Conservation (phyloP, 2,113 vertebrate genomes). For the Ictalurus punctatus region DNA sequence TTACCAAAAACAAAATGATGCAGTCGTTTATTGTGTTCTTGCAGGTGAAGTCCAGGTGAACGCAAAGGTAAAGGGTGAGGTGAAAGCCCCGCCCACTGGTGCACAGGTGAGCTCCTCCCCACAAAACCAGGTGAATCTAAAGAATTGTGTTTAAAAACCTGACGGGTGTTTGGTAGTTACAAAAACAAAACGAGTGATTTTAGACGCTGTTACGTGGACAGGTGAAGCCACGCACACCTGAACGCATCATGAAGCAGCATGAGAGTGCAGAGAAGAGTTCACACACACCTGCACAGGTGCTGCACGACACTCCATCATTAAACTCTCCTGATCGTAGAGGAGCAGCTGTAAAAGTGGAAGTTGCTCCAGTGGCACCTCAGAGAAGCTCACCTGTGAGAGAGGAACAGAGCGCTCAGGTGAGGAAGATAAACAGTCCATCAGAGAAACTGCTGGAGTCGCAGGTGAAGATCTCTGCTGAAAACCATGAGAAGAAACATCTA, state of each 20-base stretch:
- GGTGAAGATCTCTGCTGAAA: constrained; percentile 21
- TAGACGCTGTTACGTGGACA: constrained; percentile 47
- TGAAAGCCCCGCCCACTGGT: constrained; percentile 11
- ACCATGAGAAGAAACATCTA: constrained; percentile 38
- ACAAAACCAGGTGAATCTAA: no score
- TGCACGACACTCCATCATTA: constrained; percentile 50
- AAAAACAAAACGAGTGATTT: not conserved
- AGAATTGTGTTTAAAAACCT: not conserved
- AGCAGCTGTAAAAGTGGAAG: constrained; percentile 33
- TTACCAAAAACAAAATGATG: not conserved
- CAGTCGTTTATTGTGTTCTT: constrained; percentile 39
- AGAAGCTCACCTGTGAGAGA: constrained; percentile 43
- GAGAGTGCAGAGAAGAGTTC: constrained; percentile 42
- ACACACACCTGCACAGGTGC: constrained; percentile 35
- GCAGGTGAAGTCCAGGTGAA: constrained; percentile 60
- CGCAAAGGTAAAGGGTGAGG: constrained; percentile 42
- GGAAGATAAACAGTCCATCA: constrained; percentile 21
- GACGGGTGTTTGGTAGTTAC: not conserved
- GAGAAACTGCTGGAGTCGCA: constrained; percentile 18
- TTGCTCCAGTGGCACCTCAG: constrained; percentile 36
- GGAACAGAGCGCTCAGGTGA: constrained; percentile 46
- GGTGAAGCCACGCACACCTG: constrained; percentile 52
- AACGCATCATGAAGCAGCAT: constrained; percentile 48
- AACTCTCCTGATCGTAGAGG: constrained; percentile 40
- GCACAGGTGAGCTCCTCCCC: not conserved